Percentiles rank a stretch among this genome's conserved stretches.
Conservation (phyloP, 2,113 vertebrate species). For the Synchiropus splendidus region DNA sequence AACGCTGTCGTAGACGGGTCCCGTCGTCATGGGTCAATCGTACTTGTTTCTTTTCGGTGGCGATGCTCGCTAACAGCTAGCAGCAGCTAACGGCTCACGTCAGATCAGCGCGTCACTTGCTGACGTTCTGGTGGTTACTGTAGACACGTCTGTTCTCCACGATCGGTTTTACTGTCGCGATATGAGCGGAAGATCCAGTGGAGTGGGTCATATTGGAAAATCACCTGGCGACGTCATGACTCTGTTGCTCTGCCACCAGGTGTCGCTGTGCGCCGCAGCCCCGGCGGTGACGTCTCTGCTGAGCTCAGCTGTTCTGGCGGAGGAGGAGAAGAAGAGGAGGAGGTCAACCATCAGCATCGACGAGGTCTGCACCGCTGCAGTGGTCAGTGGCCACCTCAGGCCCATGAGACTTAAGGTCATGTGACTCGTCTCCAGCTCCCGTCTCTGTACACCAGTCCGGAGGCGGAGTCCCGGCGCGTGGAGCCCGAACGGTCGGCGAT, state of each 20-base stretch:
- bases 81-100: too few species aligned
- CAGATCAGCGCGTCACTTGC: too few species aligned
- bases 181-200: too few species aligned
- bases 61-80: too few species aligned
- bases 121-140: too few species aligned
- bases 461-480: constrained; percentile 52
- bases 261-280: constrained; percentile 62
- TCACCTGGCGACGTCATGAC: not conserved
- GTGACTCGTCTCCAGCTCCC: constrained; percentile 64
- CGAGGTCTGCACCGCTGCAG: constrained; percentile 62
- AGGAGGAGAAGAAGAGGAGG: constrained; percentile 62
- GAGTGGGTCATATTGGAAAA: too few species aligned
- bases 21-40: too few species aligned
- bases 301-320: constrained; percentile 70
- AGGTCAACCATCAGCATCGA: constrained; percentile 63
- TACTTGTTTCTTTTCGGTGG: too few species aligned
- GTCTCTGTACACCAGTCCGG: constrained; percentile 79
- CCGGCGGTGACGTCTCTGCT: constrained; percentile 66
- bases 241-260: constrained; percentile 44
- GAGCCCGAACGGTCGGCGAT: constrained; percentile 65
- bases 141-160: too few species aligned
- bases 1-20: too few species aligned
- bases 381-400: too few species aligned
- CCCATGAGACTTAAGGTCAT: not conserved
- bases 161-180: too few species aligned